Percentiles rank a stretch among this genome's conserved stretches.
Conservation (phyloP, 2,888 invertebrate genomes). For the Ischnura elegans region DNA sequence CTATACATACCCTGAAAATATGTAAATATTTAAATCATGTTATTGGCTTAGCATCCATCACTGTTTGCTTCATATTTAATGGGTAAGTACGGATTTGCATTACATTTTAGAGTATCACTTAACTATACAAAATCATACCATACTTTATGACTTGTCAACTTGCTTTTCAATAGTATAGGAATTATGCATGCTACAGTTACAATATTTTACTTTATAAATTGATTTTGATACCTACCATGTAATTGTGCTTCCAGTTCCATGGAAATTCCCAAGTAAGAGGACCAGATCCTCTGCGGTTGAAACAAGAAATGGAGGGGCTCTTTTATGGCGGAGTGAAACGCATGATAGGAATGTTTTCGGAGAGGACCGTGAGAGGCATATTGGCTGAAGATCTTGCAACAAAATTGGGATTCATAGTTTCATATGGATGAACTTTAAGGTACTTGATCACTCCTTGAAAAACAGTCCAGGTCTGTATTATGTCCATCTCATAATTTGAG, state of each 20-base stretch:
- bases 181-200: too few species aligned
- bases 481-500: not conserved
- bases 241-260: constrained; percentile 15
- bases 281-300: not conserved
- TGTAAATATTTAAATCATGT: too few species aligned
- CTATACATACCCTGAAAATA: too few species aligned
- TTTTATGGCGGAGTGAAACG: constrained; percentile 30
- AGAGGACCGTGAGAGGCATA: constrained; percentile 45
- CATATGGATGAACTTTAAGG: constrained; percentile 23
- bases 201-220: not conserved
- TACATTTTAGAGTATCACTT: too few species aligned
- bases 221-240: not conserved
- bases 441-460: not conserved
- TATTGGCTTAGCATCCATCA: too few species aligned
- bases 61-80: too few species aligned
- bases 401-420: constrained; percentile 30
- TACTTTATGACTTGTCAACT: too few species aligned
- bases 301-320: constrained; percentile 24
- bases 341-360: constrained; percentile 37
- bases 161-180: too few species aligned
- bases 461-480: not conserved
- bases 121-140: too few species aligned
- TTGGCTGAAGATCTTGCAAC: constrained; percentile 14
- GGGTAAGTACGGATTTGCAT: too few species aligned
- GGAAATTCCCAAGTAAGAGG: constrained; percentile 24